Conservation (phyloP, 2,797 vertebrate genomes). For the Paguma larvata region DNA sequence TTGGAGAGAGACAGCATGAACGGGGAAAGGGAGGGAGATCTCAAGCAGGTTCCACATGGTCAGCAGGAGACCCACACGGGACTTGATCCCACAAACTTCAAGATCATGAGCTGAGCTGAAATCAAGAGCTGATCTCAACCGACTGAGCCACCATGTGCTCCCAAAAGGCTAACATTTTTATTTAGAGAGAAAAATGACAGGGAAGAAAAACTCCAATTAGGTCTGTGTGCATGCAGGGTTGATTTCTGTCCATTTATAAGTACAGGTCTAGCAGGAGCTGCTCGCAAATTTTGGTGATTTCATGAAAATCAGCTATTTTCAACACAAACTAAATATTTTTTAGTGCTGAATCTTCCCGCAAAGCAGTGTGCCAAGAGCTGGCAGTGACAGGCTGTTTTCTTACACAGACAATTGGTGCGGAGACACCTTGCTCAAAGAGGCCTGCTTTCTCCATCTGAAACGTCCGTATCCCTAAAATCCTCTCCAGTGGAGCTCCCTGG, state of each 20-base stretch:
- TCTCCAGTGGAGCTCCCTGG: not conserved
- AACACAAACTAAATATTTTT: not conserved
- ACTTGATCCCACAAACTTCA: too few species aligned
- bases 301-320: conserved; percentile 1
- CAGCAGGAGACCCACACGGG: too few species aligned
- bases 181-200: not conserved
- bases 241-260: not conserved
- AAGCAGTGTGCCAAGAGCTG: not conserved
- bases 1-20: too few species aligned
- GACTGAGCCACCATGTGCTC: too few species aligned
- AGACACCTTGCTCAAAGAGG: not conserved
- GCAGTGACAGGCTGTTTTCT: not conserved
- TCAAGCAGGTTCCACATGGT: too few species aligned
- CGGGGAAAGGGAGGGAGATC: too few species aligned
- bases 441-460: not conserved
- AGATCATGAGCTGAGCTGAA: too few species aligned
- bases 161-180: not conserved
- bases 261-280: not conserved
- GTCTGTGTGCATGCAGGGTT: not conserved
- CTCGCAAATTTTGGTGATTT: not conserved
- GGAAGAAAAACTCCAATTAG: not conserved
- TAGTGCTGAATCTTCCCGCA: not conserved
- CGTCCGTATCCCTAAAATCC: not conserved
- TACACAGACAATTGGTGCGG: not conserved
- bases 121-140: too few species aligned